phyloP scores from a whole-genome alignment of 1,140 invertebrate genomes.

The Zaprionus africanus region DNA sequence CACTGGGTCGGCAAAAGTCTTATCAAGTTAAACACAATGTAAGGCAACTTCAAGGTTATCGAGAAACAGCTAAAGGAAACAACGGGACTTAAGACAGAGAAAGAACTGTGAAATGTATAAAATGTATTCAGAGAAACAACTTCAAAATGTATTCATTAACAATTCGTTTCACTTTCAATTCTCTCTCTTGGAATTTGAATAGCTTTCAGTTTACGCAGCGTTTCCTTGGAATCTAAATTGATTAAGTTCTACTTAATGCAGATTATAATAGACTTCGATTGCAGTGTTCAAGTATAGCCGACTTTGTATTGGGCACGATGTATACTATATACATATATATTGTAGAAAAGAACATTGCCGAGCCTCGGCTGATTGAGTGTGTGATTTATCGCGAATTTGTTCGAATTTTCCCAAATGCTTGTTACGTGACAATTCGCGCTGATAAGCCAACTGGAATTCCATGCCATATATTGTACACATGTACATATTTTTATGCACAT shows the following conservation, averaged over 20 bases:
- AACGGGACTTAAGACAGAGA: no score
- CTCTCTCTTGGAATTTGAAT: no score
- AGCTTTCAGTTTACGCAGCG: background rate
- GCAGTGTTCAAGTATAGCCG: background rate
- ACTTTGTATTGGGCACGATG: background rate
- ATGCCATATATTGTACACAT: background rate
- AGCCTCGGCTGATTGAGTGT: background rate
- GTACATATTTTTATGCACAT: background rate
- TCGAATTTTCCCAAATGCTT: background rate
- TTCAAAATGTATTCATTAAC: no score
- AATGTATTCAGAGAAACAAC: no score
- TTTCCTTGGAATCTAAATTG: background rate
- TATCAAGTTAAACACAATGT: no score
- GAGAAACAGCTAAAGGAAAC: no score
- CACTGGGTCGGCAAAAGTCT: no score
- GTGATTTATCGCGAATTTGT: constrained; percentile 4
- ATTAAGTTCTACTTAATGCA: background rate
- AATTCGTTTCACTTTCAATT: no score
- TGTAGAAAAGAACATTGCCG: background rate
- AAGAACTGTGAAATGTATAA: no score
- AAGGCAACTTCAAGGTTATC: no score
- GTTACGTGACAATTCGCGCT: background rate
- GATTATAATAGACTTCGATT: background rate
- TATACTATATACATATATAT: background rate
- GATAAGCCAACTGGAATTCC: background rate